Percentiles rank a stretch among this genome's conserved stretches.
These are phyloP conservation scores for Pristionchus maxplancki DNA, from an alignment of 2,888 invertebrate species.

Conservation along the genomic window DNA sequence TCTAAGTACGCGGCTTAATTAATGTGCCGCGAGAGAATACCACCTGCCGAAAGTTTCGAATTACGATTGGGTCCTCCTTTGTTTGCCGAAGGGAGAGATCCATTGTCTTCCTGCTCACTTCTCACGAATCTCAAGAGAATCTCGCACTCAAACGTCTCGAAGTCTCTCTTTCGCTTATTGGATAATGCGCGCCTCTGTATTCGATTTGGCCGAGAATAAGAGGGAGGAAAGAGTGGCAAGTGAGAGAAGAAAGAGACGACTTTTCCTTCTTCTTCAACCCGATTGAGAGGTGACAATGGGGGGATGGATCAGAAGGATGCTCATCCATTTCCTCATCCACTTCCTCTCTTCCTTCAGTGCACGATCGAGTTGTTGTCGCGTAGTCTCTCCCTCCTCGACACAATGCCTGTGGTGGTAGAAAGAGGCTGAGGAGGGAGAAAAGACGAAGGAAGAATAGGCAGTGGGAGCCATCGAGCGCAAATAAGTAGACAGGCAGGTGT, in stretches of 20 bases:
- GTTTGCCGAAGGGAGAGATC: neutral
- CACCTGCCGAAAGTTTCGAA: neutral
- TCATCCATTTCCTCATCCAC: conserved; percentile 12
- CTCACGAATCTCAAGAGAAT: neutral
- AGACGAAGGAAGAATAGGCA: conserved; percentile 35
- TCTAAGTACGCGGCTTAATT: neutral
- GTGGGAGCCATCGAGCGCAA: neutral
- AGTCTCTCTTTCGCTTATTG: conserved; percentile 47
- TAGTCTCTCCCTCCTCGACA: neutral
- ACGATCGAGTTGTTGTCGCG: neutral
- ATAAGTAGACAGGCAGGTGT: conserved; percentile 25
- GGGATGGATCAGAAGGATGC: neutral
- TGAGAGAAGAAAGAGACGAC: conserved; percentile 22
- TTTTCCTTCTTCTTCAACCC: conserved; percentile 21
- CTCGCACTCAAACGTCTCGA: conserved; percentile 51
- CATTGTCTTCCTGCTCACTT: neutral
- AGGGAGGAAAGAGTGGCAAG: conserved; percentile 24
- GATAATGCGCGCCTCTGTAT: conserved; percentile 53
- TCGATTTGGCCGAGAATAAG: conserved; percentile 53
- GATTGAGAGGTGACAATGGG: conserved; percentile 10
- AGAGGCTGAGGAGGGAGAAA: neutral
- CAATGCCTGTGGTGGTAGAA: conserved; percentile 6
- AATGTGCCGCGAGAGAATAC: neutral
- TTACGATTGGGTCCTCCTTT: neutral
- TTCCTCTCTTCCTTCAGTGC: neutral